A percentile compares a stretch with the other conserved stretches of the same genome.
phyloP scores from a whole-genome alignment of 2,797 vertebrate species.

The Tokudaia muenninki region DNA sequence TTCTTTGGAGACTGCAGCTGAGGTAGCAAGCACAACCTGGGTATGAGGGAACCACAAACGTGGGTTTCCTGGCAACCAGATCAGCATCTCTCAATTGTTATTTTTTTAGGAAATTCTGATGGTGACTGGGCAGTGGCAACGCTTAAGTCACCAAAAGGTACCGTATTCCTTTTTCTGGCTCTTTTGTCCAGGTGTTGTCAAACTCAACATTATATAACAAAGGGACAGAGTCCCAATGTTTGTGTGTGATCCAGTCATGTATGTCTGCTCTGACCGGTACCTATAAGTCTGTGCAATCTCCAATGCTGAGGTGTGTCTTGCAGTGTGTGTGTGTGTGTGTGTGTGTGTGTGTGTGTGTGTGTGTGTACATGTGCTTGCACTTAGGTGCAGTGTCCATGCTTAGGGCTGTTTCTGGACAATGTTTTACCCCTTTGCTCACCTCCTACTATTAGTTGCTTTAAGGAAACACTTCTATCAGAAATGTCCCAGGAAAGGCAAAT shows the following conservation, averaged over 20 bases:
- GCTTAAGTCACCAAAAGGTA: conserved; percentile 82
- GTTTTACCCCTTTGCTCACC: not conserved
- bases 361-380: not conserved
- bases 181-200: conserved; percentile 75
- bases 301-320: not conserved
- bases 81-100: conserved; percentile 75
- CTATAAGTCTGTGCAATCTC: conserved; percentile 57
- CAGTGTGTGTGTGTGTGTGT: not conserved
- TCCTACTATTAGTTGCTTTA: not conserved
- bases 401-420: not conserved
- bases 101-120: conserved; percentile 82
- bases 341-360: no score
- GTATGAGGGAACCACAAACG: not conserved
- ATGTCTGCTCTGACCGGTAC: conserved; percentile 31
- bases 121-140: conserved; percentile 79
- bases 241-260: conserved; percentile 51
- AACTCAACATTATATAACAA: conserved; percentile 10
- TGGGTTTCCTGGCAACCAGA: not conserved
- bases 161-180: conserved; percentile 49
- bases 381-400: not conserved
- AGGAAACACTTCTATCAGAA: conserved; percentile 20
- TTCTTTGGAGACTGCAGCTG: not conserved
- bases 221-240: conserved; percentile 49
- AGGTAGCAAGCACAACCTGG: not conserved
- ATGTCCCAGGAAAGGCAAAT: conserved; percentile 66